phyloP scores from a whole-genome alignment of 2,797 vertebrate species.

The Coranthus polyacanthus region DNA sequence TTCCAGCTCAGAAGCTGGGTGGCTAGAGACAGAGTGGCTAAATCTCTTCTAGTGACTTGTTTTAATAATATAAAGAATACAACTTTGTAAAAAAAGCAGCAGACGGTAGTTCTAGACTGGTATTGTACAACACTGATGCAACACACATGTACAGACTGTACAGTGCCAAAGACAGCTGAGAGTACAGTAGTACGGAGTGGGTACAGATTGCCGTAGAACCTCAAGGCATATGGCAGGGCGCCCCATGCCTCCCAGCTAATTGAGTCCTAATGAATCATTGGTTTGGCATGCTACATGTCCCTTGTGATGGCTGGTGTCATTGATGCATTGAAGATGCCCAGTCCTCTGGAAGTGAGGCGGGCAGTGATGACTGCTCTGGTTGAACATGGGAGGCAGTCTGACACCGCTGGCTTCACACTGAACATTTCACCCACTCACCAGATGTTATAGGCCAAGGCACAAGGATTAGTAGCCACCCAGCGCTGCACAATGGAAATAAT shows the following conservation, averaged over 20 bases:
- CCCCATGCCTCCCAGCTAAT: constrained; percentile 80
- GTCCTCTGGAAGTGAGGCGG: constrained; percentile 64
- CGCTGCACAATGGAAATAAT: constrained; percentile 68
- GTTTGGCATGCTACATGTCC: constrained; percentile 77
- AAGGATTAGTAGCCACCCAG: constrained; percentile 47
- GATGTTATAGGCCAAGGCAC: constrained; percentile 70
- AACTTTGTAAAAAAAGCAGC: constrained; percentile 20
- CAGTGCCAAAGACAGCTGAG: constrained; percentile 54
- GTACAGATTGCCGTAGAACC: constrained; percentile 73
- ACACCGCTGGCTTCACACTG: constrained; percentile 48
- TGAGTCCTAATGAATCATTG: constrained; percentile 85
- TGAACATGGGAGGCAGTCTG: constrained; percentile 49
- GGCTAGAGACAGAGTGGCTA: constrained; percentile 56
- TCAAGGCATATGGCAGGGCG: constrained; percentile 78
- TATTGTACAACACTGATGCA: constrained; percentile 28
- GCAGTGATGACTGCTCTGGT: constrained; percentile 54
- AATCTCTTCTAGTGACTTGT: constrained; percentile 57
- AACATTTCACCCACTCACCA: constrained; percentile 68
- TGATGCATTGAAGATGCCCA: constrained; percentile 76
- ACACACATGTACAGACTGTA: constrained; percentile 45
- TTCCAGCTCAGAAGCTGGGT: constrained; percentile 62
- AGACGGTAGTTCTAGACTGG: constrained; percentile 34
- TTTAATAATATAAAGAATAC: constrained; percentile 54
- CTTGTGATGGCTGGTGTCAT: constrained; percentile 75
- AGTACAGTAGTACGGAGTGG: constrained; percentile 59